These are phyloP conservation scores for Hypolimnas misippus DNA, from an alignment of 2,888 invertebrate species.

Conservation along the genomic window DNA sequence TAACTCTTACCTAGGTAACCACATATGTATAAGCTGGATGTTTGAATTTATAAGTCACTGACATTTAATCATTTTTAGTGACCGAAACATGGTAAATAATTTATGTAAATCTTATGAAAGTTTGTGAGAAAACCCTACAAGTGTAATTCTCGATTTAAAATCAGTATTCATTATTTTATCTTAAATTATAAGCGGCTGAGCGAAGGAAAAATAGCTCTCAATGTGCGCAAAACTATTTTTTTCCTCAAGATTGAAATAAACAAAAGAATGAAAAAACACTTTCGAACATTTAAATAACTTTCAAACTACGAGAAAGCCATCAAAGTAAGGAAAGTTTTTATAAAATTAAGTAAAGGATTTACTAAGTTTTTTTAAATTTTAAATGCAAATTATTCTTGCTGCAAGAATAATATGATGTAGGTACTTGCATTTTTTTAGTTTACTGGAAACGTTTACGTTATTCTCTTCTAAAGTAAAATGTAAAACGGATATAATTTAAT, in stretches of 20 bases:
- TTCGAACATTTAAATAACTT: neutral
- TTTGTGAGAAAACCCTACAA: too few species aligned
- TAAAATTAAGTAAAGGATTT: constrained; percentile 12
- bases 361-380: neutral
- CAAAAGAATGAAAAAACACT: neutral
- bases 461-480: too few species aligned
- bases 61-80: too few species aligned
- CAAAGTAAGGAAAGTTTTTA: constrained; percentile 19
- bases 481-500: too few species aligned
- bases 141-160: too few species aligned
- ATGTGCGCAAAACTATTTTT: neutral
- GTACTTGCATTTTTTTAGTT: neutral
- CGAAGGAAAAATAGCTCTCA: neutral
- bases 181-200: neutral
- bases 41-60: too few species aligned
- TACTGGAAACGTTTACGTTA: neutral
- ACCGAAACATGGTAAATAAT: too few species aligned
- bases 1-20: too few species aligned
- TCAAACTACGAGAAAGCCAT: constrained; percentile 14
- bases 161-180: too few species aligned
- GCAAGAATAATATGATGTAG: constrained; percentile 4
- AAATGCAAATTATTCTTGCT: constrained; percentile 12
- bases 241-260: neutral
- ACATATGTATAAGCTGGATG: too few species aligned
- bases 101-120: too few species aligned